Conservation (phyloP, 2,888 invertebrate genomes). For the Drosophila rubida region DNA sequence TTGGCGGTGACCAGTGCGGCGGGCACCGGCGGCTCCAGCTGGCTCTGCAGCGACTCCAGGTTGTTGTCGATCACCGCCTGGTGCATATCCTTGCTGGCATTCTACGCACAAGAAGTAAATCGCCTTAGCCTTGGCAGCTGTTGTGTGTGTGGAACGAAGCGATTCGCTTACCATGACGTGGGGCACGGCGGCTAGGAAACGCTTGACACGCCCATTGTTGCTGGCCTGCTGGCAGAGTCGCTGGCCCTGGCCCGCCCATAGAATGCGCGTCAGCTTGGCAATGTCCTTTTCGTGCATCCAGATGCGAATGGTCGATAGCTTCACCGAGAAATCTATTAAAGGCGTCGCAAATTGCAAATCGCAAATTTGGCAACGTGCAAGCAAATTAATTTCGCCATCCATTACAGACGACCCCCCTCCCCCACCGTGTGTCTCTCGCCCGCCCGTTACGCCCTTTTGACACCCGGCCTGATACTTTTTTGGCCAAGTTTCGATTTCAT, state of each 20-base stretch:
- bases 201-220: conserved; percentile 92
- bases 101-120: conserved; percentile 85
- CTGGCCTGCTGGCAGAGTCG: conserved; percentile 93
- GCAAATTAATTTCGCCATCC: conserved; percentile 11
- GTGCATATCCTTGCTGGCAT: conserved; percentile 93
- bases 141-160: too few relatives aligned
- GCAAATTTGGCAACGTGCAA: conserved; percentile 7
- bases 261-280: conserved; percentile 92
- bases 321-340: conserved; percentile 90
- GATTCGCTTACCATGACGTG: conserved; percentile 91
- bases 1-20: conserved; percentile 90
- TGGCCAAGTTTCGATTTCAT: conserved; percentile 27
- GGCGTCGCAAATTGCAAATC: conserved; percentile 13
- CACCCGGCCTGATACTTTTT: background rate
- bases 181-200: conserved; percentile 96
- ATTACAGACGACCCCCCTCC: conserved; percentile 14
- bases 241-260: conserved; percentile 96
- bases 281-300: conserved; percentile 98
- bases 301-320: conserved; percentile 95
- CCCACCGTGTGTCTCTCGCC: too few relatives aligned
- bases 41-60: conserved; percentile 89
- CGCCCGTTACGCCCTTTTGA: background rate
- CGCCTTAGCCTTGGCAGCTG: conserved; percentile 33
- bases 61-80: conserved; percentile 91
- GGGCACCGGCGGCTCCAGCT: conserved; percentile 89